Percentiles rank a stretch among this genome's conserved stretches.
Conservation (phyloP, 2,888 invertebrate genomes). For the Cosmia trapezina region DNA sequence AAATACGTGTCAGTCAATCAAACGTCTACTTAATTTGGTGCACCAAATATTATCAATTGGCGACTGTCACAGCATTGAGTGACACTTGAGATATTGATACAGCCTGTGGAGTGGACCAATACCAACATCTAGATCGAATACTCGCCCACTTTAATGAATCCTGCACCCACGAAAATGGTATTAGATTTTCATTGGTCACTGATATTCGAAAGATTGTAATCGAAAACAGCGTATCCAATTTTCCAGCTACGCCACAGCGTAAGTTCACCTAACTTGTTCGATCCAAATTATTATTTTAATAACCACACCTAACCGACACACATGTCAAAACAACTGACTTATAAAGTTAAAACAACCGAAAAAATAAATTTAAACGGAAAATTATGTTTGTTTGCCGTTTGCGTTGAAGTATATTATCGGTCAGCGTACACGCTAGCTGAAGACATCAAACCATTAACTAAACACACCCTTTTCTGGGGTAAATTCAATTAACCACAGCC, state of each 20-base stretch:
- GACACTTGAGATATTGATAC: slow-evolving; percentile 57
- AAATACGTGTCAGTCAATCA: slow-evolving; percentile 60
- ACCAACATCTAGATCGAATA: slow-evolving; percentile 11
- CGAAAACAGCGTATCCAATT: background rate
- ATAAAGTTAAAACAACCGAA: background rate
- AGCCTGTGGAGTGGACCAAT: slow-evolving; percentile 23
- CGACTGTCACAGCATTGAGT: slow-evolving; percentile 53
- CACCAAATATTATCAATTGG: slow-evolving; percentile 56
- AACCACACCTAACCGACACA: background rate
- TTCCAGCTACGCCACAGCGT: background rate
- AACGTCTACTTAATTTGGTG: slow-evolving; percentile 59
- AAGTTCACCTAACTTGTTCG: background rate
- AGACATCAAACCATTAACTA: slow-evolving; percentile 4
- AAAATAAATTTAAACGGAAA: background rate
- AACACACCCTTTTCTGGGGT: slow-evolving; percentile 42
- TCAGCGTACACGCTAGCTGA: slow-evolving; percentile 1
- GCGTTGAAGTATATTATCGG: background rate
- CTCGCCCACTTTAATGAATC: slow-evolving; percentile 17
- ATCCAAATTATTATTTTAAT: background rate
- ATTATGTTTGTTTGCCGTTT: background rate
- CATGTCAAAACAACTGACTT: background rate
- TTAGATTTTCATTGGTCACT: slow-evolving; percentile 21
- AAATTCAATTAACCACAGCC: slow-evolving; percentile 61
- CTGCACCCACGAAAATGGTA: slow-evolving; percentile 23
- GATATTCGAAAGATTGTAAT: background rate